A percentile compares a stretch with the other conserved stretches of the same genome.
Conservation (phyloP, 2,888 invertebrate genomes). For the Megastigmus dorsalis region DNA sequence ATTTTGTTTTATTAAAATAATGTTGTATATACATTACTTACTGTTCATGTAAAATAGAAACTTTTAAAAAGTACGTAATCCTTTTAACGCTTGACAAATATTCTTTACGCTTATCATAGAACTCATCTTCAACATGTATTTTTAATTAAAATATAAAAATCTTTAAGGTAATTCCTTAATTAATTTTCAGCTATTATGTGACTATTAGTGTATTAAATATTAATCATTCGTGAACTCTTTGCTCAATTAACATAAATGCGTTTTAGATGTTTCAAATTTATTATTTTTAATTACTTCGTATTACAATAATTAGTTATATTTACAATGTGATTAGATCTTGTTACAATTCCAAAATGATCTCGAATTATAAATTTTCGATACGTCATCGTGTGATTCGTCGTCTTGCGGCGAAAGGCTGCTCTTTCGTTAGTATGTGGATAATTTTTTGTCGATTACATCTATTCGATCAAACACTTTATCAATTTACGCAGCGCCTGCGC, state of each 20-base stretch:
- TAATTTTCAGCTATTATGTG: too few relatives aligned
- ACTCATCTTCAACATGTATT: too few relatives aligned
- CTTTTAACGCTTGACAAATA: too few relatives aligned
- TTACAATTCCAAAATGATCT: slow-evolving; percentile 46
- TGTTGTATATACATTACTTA: too few relatives aligned
- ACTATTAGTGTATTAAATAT: too few relatives aligned
- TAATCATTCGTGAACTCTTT: slow-evolving; percentile 26
- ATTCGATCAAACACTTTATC: slow-evolving; percentile 16
- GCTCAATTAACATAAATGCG: slow-evolving; percentile 40
- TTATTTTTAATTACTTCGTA: slow-evolving; percentile 52
- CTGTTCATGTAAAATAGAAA: too few relatives aligned
- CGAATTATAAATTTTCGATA: slow-evolving; percentile 43
- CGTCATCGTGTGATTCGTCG: slow-evolving; percentile 25
- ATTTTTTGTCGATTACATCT: slow-evolving; percentile 23
- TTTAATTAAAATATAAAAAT: too few relatives aligned
- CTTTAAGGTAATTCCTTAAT: too few relatives aligned
- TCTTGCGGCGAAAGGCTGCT: slow-evolving; percentile 31
- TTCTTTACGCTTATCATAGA: too few relatives aligned
- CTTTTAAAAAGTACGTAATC: too few relatives aligned
- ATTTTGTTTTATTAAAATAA: neutral
- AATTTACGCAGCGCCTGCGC: slow-evolving; percentile 36
- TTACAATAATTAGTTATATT: slow-evolving; percentile 55
- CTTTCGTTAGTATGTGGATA: slow-evolving; percentile 29
- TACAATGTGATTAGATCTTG: slow-evolving; percentile 51
- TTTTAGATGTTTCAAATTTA: slow-evolving; percentile 47